A percentile compares a stretch with the other conserved stretches of the same genome.
Conservation (phyloP, 2,797 vertebrate genomes). For the Halcyon smyrnensis region DNA sequence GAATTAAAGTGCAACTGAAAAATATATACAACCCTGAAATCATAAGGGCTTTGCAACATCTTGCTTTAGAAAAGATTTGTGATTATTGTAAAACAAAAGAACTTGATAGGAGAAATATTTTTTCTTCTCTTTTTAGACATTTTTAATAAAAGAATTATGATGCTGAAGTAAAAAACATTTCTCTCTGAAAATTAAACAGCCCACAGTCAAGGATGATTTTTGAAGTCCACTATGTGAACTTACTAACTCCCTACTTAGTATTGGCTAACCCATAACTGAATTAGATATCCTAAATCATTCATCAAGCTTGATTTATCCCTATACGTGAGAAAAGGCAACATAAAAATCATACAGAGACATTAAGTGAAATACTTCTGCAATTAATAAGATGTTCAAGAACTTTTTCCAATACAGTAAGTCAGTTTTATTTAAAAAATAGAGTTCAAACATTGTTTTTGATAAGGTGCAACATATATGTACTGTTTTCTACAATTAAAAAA, state of each 20-base stretch:
- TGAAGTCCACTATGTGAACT: neutral
- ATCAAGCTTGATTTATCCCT: neutral
- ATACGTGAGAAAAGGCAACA: neutral
- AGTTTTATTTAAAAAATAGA: constrained; percentile 76
- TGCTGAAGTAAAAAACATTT: neutral
- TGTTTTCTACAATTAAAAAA: constrained; percentile 31
- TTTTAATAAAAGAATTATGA: neutral
- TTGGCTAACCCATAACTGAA: neutral
- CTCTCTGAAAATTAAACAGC: neutral
- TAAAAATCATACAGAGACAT: neutral
- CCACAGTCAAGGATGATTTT: neutral
- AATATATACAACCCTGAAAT: neutral
- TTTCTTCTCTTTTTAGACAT: neutral
- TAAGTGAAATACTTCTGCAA: constrained; percentile 13
- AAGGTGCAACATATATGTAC: constrained; percentile 58
- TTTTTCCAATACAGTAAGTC: neutral
- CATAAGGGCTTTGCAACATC: neutral
- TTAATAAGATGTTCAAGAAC: neutral
- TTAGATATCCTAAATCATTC: neutral
- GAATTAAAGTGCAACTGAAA: neutral
- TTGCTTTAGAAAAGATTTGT: neutral
- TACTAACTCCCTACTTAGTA: neutral
- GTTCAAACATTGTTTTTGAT: constrained; percentile 64
- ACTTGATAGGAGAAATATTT: neutral
- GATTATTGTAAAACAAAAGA: neutral